Evolutionary conservation across 2,797 vertebrate genomes (phyloP).

Genomic region (Lepus oiostolus): DNA sequence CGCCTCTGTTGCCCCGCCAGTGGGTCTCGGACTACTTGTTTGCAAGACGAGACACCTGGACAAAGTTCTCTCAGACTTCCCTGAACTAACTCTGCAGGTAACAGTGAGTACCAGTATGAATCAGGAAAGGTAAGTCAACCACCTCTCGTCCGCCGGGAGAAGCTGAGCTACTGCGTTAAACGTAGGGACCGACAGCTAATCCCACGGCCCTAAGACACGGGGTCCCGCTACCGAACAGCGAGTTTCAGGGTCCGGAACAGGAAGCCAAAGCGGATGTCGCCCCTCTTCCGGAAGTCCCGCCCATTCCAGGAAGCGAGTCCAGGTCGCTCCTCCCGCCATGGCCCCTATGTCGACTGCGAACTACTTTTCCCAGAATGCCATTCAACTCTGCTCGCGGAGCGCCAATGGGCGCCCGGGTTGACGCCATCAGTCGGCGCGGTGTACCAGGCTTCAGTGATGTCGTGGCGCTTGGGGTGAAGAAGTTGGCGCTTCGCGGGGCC

Average conservation of each 20-base stretch:
- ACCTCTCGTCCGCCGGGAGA: rapidly evolving
- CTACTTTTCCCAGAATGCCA: slow-evolving; percentile 81
- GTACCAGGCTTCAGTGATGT: slow-evolving; percentile 73
- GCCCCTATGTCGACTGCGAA: rapidly evolving
- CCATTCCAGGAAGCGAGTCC: rapidly evolving
- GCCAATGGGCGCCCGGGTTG: neutral
- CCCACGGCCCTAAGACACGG: rapidly evolving
- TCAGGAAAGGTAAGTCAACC: neutral
- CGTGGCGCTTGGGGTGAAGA: slow-evolving; percentile 72
- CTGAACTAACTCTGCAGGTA: neutral
- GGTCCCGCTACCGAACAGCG: too few species aligned
- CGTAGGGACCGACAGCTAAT: neutral
- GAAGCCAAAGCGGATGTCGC: too few species aligned
- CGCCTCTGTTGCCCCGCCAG: neutral
- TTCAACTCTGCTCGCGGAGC: neutral
- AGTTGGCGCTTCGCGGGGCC: neutral
- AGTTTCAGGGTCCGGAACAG: too few species aligned
- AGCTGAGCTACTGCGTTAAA: neutral
- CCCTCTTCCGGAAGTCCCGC: neutral
- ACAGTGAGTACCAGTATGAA: neutral
- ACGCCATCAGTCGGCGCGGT: slow-evolving; percentile 77
- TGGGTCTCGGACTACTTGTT: neutral
- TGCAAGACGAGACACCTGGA: neutral
- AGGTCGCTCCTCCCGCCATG: rapidly evolving
- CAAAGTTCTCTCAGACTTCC: slow-evolving; percentile 25